phyloP scores from a whole-genome alignment of 2,113 vertebrate species.

The Malaclemys terrapin region DNA sequence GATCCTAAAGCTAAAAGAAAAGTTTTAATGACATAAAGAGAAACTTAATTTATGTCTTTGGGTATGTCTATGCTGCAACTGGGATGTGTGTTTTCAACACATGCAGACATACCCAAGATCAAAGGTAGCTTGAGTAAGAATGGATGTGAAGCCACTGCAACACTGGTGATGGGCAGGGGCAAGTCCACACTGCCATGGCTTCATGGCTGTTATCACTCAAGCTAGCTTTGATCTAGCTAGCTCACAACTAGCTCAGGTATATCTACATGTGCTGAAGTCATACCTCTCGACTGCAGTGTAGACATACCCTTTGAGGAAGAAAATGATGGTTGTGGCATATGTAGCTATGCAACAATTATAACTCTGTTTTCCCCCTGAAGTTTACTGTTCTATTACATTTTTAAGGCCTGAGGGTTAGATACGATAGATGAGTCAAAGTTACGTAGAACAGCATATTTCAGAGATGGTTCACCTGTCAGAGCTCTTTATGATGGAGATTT shows the following conservation, averaged over 20 bases:
- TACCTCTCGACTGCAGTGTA: neutral
- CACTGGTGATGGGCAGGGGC: neutral
- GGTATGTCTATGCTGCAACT: neutral
- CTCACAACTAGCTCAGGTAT: neutral
- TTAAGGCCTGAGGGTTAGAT: neutral
- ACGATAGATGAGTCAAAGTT: too few species aligned
- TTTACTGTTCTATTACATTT: neutral
- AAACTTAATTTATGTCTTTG: neutral
- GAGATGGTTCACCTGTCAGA: too few species aligned
- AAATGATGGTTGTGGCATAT: neutral
- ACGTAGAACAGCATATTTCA: too few species aligned
- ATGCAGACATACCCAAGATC: neutral
- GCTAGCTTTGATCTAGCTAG: neutral
- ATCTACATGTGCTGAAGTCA: neutral
- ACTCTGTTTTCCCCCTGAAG: neutral
- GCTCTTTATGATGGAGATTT: too few species aligned
- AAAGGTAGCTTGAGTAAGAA: neutral
- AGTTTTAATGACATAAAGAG: neutral
- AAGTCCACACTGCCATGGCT: rapidly evolving
- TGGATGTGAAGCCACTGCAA: neutral
- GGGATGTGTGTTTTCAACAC: neutral
- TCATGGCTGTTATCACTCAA: neutral
- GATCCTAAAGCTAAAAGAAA: neutral
- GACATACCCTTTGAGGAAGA: neutral
- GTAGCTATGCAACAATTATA: neutral